Evolutionary conservation across 2,888 invertebrate species (phyloP).

Genomic region (Eupithecia subumbrata): DNA sequence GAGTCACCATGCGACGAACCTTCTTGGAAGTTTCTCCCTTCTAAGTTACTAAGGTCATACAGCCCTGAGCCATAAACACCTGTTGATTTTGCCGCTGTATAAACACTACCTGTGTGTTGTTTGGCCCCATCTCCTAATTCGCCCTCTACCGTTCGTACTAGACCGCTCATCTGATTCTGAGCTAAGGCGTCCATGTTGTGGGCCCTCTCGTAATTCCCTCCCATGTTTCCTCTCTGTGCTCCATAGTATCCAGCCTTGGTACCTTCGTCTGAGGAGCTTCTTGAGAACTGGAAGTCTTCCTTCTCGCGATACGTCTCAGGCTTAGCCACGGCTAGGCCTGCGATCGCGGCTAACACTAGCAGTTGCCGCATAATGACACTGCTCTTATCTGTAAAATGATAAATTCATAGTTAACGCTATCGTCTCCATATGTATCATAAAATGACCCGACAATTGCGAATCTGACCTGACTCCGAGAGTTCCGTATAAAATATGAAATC

Average conservation of each 20-base stretch:
- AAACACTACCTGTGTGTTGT: conserved; percentile 70
- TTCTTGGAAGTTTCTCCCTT: conserved; percentile 75
- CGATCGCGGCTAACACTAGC: conserved; percentile 61
- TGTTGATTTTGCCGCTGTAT: conserved; percentile 72
- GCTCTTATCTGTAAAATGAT: conserved; percentile 48
- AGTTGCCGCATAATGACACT: conserved; percentile 63
- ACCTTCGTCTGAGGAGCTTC: conserved; percentile 79
- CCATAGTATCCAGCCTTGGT: conserved; percentile 75
- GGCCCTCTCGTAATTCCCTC: conserved; percentile 78
- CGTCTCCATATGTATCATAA: not conserved
- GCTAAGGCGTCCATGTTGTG: conserved; percentile 80
- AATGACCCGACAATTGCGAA: not conserved
- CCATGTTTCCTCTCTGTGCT: conserved; percentile 81
- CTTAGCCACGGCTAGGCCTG: conserved; percentile 64
- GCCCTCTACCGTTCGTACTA: conserved; percentile 71
- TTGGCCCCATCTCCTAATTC: conserved; percentile 74
- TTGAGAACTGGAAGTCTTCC: conserved; percentile 78
- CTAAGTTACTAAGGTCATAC: conserved; percentile 68
- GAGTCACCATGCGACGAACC: conserved; percentile 51
- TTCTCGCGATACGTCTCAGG: conserved; percentile 77
- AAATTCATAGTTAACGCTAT: not conserved
- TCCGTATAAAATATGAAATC: not conserved
- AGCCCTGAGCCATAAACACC: conserved; percentile 72
- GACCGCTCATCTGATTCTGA: conserved; percentile 77
- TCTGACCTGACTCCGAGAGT: not conserved